Evolutionary conservation across 2,888 invertebrate species (phyloP), one percentile per base, ranked within the genome.

Genomic region (Ennomos erosarius): DNA sequence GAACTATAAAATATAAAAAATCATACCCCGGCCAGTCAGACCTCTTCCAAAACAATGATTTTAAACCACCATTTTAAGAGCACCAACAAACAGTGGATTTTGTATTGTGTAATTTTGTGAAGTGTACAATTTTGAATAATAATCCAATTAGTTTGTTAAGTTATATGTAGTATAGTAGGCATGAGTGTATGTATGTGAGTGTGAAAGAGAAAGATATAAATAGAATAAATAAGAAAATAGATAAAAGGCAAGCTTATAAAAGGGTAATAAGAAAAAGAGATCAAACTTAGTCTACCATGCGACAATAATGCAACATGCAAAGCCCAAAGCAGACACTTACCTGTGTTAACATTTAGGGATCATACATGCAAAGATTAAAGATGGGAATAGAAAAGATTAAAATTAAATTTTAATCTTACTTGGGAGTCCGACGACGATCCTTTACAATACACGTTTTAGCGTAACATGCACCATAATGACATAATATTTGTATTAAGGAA

Each of bases 401-500:
- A 78, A 73, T 78, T 75, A 78, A 78, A 60, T 60, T 85, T 82
- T 79, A 83, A 82, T 86, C 90, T 92, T 90, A 90, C 91, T 90
- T 88, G 90, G 84, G 82, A 82, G 79, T 91, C 91, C 91, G 87
- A 90, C 91, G 91, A 92, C 91, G 91, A 91, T 92, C 91, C 88
- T 87, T 83, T 76, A 74, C 74, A 83, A 90, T 88, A 89, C 88
- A 90, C 76, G 69, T 75, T 74, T 69, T 75, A 71, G 74, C 71
- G 63, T 61, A 74, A 78, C 73, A 75, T 80, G 69, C 75, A 55
- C 55, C 51, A 80, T 79, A 78, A 75, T 81, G 79, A 86, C 81
- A 85, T 79, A 67, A 85, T 79, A 67, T 47, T 71, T 70, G 75
- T 71, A 64, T 68, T 69, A 47, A 9, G 65, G 68, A 59, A 72